Conservation (phyloP, 2,888 invertebrate species). For the Callosobruchus maculatus region DNA sequence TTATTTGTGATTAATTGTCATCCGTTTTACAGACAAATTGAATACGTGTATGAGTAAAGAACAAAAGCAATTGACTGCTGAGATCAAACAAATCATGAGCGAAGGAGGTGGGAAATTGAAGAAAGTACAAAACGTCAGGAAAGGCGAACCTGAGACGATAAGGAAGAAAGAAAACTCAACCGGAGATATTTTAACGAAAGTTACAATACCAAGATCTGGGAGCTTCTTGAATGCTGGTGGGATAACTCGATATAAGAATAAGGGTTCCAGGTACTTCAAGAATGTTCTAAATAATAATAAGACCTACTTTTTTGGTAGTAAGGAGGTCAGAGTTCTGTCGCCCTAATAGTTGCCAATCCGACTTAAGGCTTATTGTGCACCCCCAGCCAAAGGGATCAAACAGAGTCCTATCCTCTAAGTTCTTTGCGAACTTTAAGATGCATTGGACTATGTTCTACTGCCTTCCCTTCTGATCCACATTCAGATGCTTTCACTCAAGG, state of each 20-base stretch:
- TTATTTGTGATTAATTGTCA: too few species aligned
- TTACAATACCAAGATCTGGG: constrained; percentile 80
- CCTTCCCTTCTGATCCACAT: too few species aligned
- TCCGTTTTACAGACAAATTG: constrained; percentile 50
- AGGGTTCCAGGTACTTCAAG: constrained; percentile 58
- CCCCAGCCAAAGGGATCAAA: too few species aligned
- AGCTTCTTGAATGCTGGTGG: constrained; percentile 82
- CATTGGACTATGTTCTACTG: too few species aligned
- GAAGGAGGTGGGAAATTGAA: constrained; percentile 44
- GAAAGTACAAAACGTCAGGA: constrained; percentile 48
- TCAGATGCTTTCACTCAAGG: too few species aligned
- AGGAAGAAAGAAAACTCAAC: constrained; percentile 55
- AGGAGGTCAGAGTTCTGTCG: too few species aligned
- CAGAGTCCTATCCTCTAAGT: too few species aligned
- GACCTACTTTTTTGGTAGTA: too few species aligned
- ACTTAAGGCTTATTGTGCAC: too few species aligned
- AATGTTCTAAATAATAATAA: too few species aligned
- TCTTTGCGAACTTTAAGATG: too few species aligned
- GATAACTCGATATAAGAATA: constrained; percentile 71
- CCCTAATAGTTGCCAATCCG: too few species aligned
- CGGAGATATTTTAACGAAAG: constrained; percentile 81
- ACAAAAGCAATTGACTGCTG: constrained; percentile 51
- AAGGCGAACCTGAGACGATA: constrained; percentile 34
- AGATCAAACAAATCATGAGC: constrained; percentile 48
- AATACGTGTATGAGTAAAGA: constrained; percentile 50